Conservation (phyloP, 2,888 invertebrate species). For the Creontiades dilutus region DNA sequence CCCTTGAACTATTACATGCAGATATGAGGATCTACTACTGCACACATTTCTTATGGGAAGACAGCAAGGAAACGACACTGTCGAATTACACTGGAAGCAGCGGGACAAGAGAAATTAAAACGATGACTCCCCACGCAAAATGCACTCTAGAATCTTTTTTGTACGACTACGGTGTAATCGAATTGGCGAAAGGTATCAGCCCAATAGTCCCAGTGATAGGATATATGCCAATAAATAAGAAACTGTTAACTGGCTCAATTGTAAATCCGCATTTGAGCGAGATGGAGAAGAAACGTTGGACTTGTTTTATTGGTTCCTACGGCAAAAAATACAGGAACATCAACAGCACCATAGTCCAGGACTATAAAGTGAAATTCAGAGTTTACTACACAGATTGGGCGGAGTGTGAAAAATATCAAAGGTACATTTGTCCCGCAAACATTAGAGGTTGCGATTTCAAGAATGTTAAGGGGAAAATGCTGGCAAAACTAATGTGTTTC, state of each 20-base stretch:
- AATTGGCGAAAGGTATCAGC: not conserved
- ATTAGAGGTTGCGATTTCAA: not conserved
- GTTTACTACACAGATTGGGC: not conserved
- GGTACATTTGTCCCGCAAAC: not conserved
- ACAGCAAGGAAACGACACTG: not conserved
- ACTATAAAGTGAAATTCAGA: conserved; percentile 15
- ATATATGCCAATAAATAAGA: conserved; percentile 1
- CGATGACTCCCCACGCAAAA: not conserved
- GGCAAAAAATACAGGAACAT: not conserved
- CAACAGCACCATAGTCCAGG: not conserved
- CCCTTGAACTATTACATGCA: not conserved
- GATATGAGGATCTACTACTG: not conserved
- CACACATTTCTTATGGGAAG: not conserved
- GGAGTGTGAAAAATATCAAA: not conserved
- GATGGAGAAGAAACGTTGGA: not conserved
- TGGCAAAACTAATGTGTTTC: conserved; percentile 5
- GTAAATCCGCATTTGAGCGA: not conserved
- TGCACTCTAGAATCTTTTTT: not conserved
- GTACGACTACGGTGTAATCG: not conserved
- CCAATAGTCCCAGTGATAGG: not conserved
- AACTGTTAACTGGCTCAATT: not conserved
- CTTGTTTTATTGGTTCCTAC: not conserved
- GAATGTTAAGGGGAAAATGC: not conserved
- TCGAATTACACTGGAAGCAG: not conserved
- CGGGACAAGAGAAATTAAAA: not conserved